These are phyloP conservation scores for Amazona guildingii DNA, from an alignment of 2,113 vertebrate genomes.

Conservation along the genomic window DNA sequence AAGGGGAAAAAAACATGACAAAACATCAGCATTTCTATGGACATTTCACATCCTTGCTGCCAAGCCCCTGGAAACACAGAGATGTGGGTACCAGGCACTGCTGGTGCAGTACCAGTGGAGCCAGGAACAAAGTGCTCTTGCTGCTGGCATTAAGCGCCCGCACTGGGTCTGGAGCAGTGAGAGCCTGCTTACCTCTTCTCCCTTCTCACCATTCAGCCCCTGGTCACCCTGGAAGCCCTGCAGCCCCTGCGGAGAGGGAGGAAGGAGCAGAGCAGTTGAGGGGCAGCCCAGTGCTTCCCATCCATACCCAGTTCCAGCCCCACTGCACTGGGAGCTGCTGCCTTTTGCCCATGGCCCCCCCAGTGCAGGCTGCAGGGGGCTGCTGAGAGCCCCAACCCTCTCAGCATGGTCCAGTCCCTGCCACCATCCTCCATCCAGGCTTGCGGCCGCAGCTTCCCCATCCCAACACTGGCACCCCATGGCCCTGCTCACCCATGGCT, in stretches of 20 bases:
- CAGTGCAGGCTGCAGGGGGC: accelerated
- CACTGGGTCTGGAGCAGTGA: neutral
- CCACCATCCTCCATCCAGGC: neutral
- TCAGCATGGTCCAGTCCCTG: neutral
- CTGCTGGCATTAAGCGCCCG: accelerated
- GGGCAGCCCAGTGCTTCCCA: neutral
- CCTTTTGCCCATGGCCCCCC: neutral
- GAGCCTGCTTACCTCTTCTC: constrained; percentile 82
- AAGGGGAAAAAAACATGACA: neutral
- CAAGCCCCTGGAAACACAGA: neutral
- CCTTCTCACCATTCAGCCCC: constrained; percentile 81
- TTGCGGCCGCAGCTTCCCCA: neutral
- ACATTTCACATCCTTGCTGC: neutral
- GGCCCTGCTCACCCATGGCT: neutral
- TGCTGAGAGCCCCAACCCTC: neutral
- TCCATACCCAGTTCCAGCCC: neutral
- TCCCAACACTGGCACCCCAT: accelerated
- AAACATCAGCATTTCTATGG: neutral
- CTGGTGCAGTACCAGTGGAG: neutral
- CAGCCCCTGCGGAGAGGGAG: constrained; percentile 70
- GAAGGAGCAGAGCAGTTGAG: neutral
- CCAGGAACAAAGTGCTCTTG: neutral
- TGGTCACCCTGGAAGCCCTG: constrained; percentile 85
- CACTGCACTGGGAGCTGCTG: accelerated
- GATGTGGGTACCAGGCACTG: neutral